Base-by-base conservation (phyloP, 2,113 vertebrate genomes). In the Pleuronectes platessa region DNA sequence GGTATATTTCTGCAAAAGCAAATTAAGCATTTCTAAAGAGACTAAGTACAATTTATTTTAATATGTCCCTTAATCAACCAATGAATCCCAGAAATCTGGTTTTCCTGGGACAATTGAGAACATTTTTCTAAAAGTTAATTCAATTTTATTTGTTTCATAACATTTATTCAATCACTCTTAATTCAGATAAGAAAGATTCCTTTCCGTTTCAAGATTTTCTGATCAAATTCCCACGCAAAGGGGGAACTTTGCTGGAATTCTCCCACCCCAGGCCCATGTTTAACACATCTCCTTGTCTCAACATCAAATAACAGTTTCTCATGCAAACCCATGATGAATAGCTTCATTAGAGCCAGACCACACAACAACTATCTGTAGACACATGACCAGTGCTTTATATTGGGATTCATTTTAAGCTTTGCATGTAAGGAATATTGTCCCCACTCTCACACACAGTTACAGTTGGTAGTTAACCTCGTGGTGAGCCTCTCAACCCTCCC, bases 381-480 rank as follows among this genome's bases (percentile, higher is more conserved):
- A 20, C 23, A 24, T 27, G 35, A 62, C 15, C 60, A 55, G 20
- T 26, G 4, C 4, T 68, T 47, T 15, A 13, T 4, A 11, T 35
- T 61, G 5, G 20, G 17, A 61, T 20, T 35, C 7, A 61, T 35
- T 35, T 20, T 5, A 11, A 35, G 59, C 24, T 59, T 59, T 27
- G 15, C 3, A 20, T 35, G 27, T 23, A 20, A 61, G 8, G 15
- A 12, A 18, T 27, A 31, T 17, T 7, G 3, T 31, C 56, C 55
- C 23, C 6, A 1, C 12, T 31, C 26, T 31, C 56, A 11, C 54
- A 24, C 35, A 37, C 49, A 4, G 3, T 66, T 58, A 6, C 12
- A 58, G 56, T 17, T 26, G 23, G 78, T 23, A 26, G 65, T 76
- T 88, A 68, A 84, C 79, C 84, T 61, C 3, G 12, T 18, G 37